Evolutionary conservation across 1,140 invertebrate genomes (phyloP).

Genomic region (Cydia splendana): DNA sequence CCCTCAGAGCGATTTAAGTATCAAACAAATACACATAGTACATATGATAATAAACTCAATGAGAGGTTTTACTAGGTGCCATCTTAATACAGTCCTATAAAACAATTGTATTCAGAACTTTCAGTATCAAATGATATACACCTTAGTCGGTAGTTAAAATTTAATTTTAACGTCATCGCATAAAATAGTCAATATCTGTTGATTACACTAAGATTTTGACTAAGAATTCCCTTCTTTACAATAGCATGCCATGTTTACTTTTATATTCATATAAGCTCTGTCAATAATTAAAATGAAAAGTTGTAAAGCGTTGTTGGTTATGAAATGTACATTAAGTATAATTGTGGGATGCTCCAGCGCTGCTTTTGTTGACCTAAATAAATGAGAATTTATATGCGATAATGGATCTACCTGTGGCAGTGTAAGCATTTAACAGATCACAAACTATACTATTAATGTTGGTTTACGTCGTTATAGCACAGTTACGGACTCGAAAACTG

Average conservation of each 20-base stretch:
- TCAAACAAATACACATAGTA: too few relatives aligned
- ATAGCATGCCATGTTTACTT: not conserved
- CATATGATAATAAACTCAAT: too few relatives aligned
- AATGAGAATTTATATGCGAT: not conserved
- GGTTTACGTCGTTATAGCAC: not conserved
- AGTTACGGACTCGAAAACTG: too few relatives aligned
- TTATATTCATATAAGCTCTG: not conserved
- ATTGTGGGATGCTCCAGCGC: not conserved
- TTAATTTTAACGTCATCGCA: not conserved
- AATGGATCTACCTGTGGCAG: not conserved
- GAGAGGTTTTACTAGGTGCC: too few relatives aligned
- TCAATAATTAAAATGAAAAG: not conserved
- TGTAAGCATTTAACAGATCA: not conserved
- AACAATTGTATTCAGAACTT: not conserved
- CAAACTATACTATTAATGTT: not conserved
- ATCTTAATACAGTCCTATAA: not conserved
- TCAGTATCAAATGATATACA: not conserved
- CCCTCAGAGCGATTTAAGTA: too few relatives aligned
- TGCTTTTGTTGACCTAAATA: not conserved
- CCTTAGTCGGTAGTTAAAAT: conserved; percentile 1
- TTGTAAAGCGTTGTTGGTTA: not conserved
- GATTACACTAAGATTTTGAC: not conserved
- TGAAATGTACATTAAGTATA: not conserved
- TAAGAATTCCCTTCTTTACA: not conserved
- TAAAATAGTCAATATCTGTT: not conserved